Base-by-base conservation (phyloP, 1,140 invertebrate genomes). In the Stenopsyche tienmushanensis region DNA sequence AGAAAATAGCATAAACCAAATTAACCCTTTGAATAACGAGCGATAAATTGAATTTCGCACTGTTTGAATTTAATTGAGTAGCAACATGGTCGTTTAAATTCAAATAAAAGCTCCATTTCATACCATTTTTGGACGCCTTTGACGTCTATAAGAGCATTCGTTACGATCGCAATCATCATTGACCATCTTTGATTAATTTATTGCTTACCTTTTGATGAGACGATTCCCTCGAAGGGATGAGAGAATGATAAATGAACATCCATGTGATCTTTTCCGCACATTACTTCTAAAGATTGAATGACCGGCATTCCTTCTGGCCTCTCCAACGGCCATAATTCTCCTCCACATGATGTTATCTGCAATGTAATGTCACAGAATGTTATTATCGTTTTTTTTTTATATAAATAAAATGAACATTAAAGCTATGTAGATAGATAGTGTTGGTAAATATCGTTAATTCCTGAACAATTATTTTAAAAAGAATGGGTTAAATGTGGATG, bases 221-320 rank as follows among this genome's bases (percentile, higher is more conserved):
- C 92, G 70, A 95, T 91, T n/a, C 93, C 93, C 74, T 94, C 90
- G 77, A 96, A 96, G 7, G 92, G 91, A 71, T 91, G 89, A 45
- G 91, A 92, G 76, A 97, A 97, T 49, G 90, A 90, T 45, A 96
- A 83, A 73, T 96, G 91, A 0, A 97, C 93, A 73, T 95, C 92
- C 92, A 96, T 96, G 75, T 95, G 91, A 73, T 92, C 90, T 77
- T 92, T 92, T 58, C 93, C 93, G 76, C 92, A 95, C 90, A 94
- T 94, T 41, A 94, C 94, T 76, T 96, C 93, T 68, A 97, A 78
- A 18, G 89, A 88, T 64, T 88, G 86, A 71, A 94, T 91, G 70
- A 89, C 86, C 49, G 90, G 89, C 88, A 92, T 91, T 34, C 89
- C 89, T 15, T 87, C 84, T 13, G 90, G 90, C 75, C 90, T 81